These are phyloP conservation scores for Phytoseiulus persimilis DNA, from an alignment of 2,888 invertebrate species.

Conservation along the genomic window DNA sequence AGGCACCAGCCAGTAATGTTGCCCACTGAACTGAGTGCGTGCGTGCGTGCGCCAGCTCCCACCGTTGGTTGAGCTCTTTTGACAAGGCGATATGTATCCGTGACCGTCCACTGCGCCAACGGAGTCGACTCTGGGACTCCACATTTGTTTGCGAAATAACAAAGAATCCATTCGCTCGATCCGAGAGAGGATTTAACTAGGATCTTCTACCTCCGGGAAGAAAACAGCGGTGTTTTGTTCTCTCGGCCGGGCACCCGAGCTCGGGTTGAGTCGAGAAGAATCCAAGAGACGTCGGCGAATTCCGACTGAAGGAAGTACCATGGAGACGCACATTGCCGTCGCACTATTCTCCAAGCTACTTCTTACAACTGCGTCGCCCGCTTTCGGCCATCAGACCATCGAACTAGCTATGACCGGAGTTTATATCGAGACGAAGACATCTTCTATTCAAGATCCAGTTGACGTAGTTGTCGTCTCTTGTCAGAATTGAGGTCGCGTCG, in stretches of 20 bases:
- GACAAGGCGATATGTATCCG: not conserved
- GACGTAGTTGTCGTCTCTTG: not conserved
- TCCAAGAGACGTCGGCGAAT: not conserved
- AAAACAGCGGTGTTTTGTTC: not conserved
- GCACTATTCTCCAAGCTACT: not conserved
- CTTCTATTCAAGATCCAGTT: not conserved
- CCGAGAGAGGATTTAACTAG: not conserved
- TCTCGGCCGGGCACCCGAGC: not conserved
- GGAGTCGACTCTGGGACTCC: not conserved
- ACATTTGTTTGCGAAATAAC: not conserved
- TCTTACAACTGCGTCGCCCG: not conserved
- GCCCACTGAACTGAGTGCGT: not conserved
- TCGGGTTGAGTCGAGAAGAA: not conserved
- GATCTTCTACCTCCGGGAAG: not conserved
- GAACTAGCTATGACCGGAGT: not conserved
- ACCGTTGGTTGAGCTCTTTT: not conserved
- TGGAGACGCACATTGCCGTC: not conserved
- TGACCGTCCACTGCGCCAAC: not conserved
- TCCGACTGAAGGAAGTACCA: not conserved
- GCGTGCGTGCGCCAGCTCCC: too few species aligned
- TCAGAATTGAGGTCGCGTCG: slow-evolving; percentile 28
- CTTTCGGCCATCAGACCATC: not conserved
- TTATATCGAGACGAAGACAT: not conserved
- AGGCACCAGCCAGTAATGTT: not conserved
- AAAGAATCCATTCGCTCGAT: not conserved